Evolutionary conservation across 2,113 vertebrate species (phyloP).

Genomic region (Laterallus jamaicensis): DNA sequence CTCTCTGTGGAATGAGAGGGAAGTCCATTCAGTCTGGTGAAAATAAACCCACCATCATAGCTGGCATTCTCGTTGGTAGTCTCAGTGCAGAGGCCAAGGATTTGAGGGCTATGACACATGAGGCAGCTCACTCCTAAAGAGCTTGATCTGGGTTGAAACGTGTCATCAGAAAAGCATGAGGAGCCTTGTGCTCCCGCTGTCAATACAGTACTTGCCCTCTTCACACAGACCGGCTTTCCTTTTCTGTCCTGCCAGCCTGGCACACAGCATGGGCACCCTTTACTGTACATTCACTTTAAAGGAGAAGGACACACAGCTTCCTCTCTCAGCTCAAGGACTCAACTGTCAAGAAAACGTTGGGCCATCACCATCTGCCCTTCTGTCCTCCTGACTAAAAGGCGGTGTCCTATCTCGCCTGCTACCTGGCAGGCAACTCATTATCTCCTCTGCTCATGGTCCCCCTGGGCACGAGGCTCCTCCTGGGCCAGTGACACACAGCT

Average conservation of each 20-base stretch:
- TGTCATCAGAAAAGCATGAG: constrained; percentile 71
- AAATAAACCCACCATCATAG: constrained; percentile 69
- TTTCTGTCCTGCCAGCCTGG: constrained; percentile 58
- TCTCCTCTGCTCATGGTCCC: neutral
- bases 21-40: constrained; percentile 71
- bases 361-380: neutral
- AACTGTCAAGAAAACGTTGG: neutral
- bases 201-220: constrained; percentile 62
- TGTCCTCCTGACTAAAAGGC: neutral
- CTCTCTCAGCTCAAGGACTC: neutral
- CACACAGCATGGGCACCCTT: neutral
- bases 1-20: constrained; percentile 69
- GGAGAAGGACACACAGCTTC: neutral
- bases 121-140: constrained; percentile 67
- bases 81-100: constrained; percentile 65
- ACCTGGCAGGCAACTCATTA: neutral
- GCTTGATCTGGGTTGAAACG: constrained; percentile 48
- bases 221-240: neutral
- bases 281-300: constrained; percentile 57
- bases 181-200: constrained; percentile 43
- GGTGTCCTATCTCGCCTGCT: neutral
- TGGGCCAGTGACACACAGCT: neutral
- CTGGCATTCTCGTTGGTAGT: constrained; percentile 65
- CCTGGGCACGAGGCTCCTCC: neutral
- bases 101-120: constrained; percentile 65